Base-by-base conservation (phyloP, 2,113 vertebrate species). In the Leptobrachium ailaonicum region DNA sequence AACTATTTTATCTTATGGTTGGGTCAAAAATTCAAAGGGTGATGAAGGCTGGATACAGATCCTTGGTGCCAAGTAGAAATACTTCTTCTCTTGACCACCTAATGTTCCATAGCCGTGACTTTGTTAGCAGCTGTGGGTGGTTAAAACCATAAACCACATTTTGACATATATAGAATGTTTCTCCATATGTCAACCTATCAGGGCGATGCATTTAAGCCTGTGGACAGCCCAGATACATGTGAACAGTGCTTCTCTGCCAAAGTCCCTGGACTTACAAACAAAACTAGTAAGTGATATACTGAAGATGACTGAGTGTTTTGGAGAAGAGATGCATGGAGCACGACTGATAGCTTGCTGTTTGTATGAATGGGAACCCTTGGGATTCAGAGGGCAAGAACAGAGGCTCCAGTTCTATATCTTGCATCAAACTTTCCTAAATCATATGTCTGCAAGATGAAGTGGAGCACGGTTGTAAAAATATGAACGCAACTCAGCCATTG, bases 21-120 rank as follows among this genome's bases (percentile, higher is more conserved):
- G 64, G 78, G 78, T 80, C 77, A 80, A 80, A 80, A 80, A 80
- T 80, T 80, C 78, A 80, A 80, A 62, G 64, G 70, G 77, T 54
- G 71, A 80, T 80, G 71, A 74, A 80, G 71, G 43, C 78, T 68
- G 64, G n/a, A 74, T 80, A 50, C 50, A 74, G 78, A 80, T 80
- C 71, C 53, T 47, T 74, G 78, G 78, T 58, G 2, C 11, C 75
- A 63, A 63, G 63, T 77, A 73, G 10, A 64, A 83, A n/a, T 73
- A 8, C 8, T 11, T 75, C 50, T 72, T 67, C 63, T 71, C 83
- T 42, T 74, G 10, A 62, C 72, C 2, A 2, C 0, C 1, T 44
- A 20, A 60, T 3, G 81, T 63, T 71, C 80, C 43, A 78, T 76
- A 6, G 47, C 0, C 0, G 0, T 54, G 53, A 73, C 71, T 63